These are phyloP conservation scores for Tigriopus californicus DNA, from an alignment of 2,888 invertebrate species.

Conservation along the genomic window DNA sequence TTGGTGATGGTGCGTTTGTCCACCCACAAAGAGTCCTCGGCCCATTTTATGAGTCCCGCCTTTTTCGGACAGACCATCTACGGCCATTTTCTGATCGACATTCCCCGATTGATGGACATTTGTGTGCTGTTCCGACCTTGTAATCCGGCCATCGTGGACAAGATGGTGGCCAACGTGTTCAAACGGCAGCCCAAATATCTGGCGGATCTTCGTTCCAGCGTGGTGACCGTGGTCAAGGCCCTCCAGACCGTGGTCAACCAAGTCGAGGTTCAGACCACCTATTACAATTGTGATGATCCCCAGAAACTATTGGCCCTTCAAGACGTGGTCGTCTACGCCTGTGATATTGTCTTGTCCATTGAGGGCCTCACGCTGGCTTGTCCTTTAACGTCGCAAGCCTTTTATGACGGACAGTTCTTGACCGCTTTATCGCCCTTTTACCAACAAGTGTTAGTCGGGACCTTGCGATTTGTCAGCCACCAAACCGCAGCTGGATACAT, in stretches of 20 bases:
- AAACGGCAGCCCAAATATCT: conserved; percentile 44
- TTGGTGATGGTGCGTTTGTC: background rate
- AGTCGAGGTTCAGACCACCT: background rate
- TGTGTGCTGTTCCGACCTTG: conserved; percentile 47
- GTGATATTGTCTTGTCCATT: too few relatives aligned
- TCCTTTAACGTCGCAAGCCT: too few relatives aligned
- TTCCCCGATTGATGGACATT: conserved; percentile 59
- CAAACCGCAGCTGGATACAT: too few relatives aligned
- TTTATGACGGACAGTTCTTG: too few relatives aligned
- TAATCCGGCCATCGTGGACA: conserved; percentile 40
- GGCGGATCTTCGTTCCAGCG: conserved; percentile 37
- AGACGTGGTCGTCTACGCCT: too few relatives aligned
- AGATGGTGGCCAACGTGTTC: conserved; percentile 46
- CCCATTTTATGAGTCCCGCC: conserved; percentile 42
- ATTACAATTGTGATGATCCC: too few relatives aligned
- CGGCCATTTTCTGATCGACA: conserved; percentile 57
- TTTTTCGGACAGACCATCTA: conserved; percentile 51
- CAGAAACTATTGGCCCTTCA: too few relatives aligned
- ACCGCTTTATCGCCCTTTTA: too few relatives aligned
- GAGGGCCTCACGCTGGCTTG: too few relatives aligned
- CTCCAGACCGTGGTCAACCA: background rate
- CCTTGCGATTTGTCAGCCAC: too few relatives aligned
- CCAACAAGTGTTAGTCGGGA: too few relatives aligned
- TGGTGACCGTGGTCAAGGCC: background rate
- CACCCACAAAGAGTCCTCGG: conserved; percentile 8